Percentiles rank a stretch among this genome's conserved stretches.
Conservation (phyloP, 2,888 invertebrate species). For the Hetaerina titia region DNA sequence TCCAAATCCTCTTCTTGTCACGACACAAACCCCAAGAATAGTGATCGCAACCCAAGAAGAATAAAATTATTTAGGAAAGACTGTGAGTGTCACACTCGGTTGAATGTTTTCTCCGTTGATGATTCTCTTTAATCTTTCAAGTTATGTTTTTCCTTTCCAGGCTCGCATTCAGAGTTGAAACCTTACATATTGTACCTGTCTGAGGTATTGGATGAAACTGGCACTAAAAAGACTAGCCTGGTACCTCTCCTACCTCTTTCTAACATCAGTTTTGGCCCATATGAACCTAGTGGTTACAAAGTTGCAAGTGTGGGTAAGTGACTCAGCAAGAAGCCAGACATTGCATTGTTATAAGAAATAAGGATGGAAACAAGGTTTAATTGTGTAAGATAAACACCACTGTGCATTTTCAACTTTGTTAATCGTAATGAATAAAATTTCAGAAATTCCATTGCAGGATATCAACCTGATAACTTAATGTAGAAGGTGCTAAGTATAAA, state of each 20-base stretch:
- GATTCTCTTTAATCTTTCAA: neutral
- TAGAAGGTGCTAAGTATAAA: no score
- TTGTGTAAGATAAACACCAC: no score
- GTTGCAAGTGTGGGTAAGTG: slow-evolving; percentile 70
- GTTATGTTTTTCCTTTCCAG: neutral
- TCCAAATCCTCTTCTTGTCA: neutral
- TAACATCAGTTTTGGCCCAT: slow-evolving; percentile 70
- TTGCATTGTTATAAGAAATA: no score
- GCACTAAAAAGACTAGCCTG: neutral
- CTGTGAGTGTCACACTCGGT: neutral
- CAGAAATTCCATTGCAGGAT: no score
- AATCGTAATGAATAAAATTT: no score
- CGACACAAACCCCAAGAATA: neutral
- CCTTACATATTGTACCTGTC: slow-evolving; percentile 53
- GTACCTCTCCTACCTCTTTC: slow-evolving; percentile 70
- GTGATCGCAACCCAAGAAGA: neutral
- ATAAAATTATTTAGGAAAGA: slow-evolving; percentile 7
- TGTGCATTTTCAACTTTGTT: no score
- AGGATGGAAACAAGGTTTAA: no score
- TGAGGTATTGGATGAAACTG: slow-evolving; percentile 30
- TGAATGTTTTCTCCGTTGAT: neutral
- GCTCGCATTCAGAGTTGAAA: neutral
- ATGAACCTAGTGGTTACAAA: slow-evolving; percentile 71
- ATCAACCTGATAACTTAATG: no score
- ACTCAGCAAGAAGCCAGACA: no score